A percentile compares a stretch with the other conserved stretches of the same genome.
phyloP scores from a whole-genome alignment of 2,888 invertebrate genomes.

The Bembecia ichneumoniformis region DNA sequence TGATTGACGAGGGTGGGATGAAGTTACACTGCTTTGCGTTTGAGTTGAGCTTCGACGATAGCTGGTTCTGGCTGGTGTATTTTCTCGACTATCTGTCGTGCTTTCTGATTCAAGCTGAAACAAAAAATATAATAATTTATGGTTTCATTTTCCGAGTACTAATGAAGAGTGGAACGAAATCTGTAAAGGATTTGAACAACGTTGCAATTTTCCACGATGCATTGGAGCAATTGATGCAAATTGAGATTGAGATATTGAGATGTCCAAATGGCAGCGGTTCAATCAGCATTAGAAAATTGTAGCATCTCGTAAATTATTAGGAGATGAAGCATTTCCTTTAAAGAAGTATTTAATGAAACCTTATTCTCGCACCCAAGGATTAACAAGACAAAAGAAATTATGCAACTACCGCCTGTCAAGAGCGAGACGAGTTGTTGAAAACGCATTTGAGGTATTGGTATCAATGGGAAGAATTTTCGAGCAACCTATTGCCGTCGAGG shows the following conservation, averaged over 20 bases:
- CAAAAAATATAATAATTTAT: conserved; percentile 5
- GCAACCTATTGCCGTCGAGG: background rate
- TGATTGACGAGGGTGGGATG: conserved; percentile 5
- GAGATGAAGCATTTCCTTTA: background rate
- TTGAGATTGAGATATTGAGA: conserved; percentile 2
- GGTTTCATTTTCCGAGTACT: conserved; percentile 8
- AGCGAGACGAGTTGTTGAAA: background rate
- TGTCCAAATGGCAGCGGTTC: conserved; percentile 4
- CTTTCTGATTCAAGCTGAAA: conserved; percentile 11
- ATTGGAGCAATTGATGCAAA: conserved; percentile 1
- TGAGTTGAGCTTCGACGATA: conserved; percentile 9
- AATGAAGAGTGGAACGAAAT: conserved; percentile 2
- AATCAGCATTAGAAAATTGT: conserved; percentile 9
- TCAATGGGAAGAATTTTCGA: background rate
- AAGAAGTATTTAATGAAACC: background rate
- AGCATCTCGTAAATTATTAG: background rate
- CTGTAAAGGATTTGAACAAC: conserved; percentile 8
- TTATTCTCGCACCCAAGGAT: background rate
- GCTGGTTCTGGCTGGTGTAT: conserved; percentile 10
- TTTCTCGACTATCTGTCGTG: conserved; percentile 11
- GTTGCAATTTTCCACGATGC: conserved; percentile 7
- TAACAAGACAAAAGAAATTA: background rate
- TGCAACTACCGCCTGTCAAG: background rate
- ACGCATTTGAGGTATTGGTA: background rate
- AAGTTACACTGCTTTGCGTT: conserved; percentile 10